phyloP scores from a whole-genome alignment of 2,888 invertebrate genomes.

The Erebia palarica region DNA sequence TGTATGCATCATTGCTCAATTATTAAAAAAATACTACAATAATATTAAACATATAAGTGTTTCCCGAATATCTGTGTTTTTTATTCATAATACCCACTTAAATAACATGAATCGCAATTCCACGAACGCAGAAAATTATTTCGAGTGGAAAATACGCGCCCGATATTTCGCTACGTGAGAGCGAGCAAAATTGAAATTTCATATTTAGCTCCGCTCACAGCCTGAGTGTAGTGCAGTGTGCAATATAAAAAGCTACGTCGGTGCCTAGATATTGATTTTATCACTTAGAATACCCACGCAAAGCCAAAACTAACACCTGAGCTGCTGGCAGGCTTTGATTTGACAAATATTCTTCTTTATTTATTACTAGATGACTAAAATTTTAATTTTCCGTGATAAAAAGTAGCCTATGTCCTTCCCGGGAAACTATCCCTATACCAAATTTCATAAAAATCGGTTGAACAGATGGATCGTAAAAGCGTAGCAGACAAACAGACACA shows the following conservation, averaged over 20 bases:
- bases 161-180: neutral
- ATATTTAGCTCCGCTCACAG: neutral
- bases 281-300: neutral
- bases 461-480: too few species aligned
- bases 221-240: neutral
- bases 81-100: neutral
- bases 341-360: too few species aligned
- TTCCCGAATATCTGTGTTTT: too few species aligned
- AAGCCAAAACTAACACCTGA: constrained; percentile 1
- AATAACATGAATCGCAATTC: neutral
- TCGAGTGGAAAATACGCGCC: neutral
- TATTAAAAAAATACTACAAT: too few species aligned
- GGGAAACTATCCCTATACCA: too few species aligned
- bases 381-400: too few species aligned
- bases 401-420: too few species aligned
- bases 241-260: neutral
- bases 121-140: neutral
- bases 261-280: constrained; percentile 14
- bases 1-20: too few species aligned
- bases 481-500: too few species aligned
- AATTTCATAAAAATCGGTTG: too few species aligned
- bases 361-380: too few species aligned
- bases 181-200: neutral
- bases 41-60: too few species aligned
- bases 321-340: neutral